A percentile compares a stretch with the other conserved stretches of the same genome.
phyloP scores from a whole-genome alignment of 2,888 invertebrate genomes.

The Epistrophe eligans region DNA sequence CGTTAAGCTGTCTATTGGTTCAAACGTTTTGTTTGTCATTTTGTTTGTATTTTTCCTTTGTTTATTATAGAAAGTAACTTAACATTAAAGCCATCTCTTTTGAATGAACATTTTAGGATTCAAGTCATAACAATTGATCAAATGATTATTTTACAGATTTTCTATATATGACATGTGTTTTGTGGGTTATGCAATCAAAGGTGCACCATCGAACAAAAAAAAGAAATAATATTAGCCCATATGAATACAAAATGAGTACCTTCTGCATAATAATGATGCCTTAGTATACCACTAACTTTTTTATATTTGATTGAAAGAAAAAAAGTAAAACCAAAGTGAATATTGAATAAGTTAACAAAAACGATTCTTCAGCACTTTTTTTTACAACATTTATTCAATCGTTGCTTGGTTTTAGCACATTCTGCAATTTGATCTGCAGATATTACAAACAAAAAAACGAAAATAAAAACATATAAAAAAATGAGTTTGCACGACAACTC shows the following conservation, averaged over 20 bases:
- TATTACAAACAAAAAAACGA: neutral
- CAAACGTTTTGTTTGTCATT: neutral
- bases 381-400: neutral
- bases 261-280: neutral
- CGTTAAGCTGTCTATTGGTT: neutral
- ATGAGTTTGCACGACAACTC: conserved; percentile 25
- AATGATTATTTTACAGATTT: conserved; percentile 2
- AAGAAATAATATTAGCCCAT: neutral
- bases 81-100: neutral
- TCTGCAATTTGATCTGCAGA: neutral
- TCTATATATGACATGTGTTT: neutral
- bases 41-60: neutral
- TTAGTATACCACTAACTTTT: neutral
- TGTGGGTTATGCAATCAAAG: neutral
- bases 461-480: neutral
- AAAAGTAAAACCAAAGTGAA: no score
- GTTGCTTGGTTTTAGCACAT: neutral
- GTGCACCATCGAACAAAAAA: neutral
- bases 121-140: neutral
- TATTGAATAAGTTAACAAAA: neutral
- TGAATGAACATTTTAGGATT: neutral
- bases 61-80: conserved; percentile 7
- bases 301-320: neutral
- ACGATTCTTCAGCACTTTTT: neutral
- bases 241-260: conserved; percentile 2